A percentile compares a stretch with the other conserved stretches of the same genome.
Conservation (phyloP, 2,888 invertebrate genomes). For the Scaptomyza reducta region DNA sequence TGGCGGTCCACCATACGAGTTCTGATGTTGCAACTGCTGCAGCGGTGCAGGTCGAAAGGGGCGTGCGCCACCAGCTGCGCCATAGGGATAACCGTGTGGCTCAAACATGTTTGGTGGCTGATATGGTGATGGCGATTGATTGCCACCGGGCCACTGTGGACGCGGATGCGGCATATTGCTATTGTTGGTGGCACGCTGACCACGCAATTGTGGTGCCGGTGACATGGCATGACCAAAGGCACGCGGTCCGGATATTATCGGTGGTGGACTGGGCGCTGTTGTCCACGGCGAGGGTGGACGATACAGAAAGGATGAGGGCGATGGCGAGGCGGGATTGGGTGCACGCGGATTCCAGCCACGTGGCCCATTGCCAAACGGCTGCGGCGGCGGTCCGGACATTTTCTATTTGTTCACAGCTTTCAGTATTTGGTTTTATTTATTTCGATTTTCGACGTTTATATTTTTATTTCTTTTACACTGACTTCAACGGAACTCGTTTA, state of each 20-base stretch:
- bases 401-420: constrained; percentile 35
- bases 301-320: constrained; percentile 88
- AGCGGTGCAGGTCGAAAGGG: constrained; percentile 83
- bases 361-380: constrained; percentile 81
- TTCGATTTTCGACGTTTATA: constrained; percentile 1
- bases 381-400: constrained; percentile 83
- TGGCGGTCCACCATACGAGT: constrained; percentile 74
- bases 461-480: constrained; percentile 12
- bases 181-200: constrained; percentile 79
- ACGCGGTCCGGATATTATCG: constrained; percentile 87
- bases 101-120: constrained; percentile 67
- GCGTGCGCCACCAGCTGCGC: constrained; percentile 61
- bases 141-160: constrained; percentile 87
- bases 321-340: constrained; percentile 81
- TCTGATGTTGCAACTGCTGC: constrained; percentile 83
- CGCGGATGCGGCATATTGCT: constrained; percentile 87
- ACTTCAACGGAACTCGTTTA: constrained; percentile 15
- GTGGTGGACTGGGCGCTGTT: constrained; percentile 88
- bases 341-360: constrained; percentile 83
- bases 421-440: constrained; percentile 14
- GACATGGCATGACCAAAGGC: constrained; percentile 84
- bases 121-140: constrained; percentile 83
- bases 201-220: constrained; percentile 84
- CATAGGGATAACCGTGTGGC: constrained; percentile 53
- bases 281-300: constrained; percentile 90